Evolutionary conservation across 2,797 vertebrate genomes (phyloP), one percentile per base, ranked within the genome.

Genomic region (Petrocephalus sullivani): DNA sequence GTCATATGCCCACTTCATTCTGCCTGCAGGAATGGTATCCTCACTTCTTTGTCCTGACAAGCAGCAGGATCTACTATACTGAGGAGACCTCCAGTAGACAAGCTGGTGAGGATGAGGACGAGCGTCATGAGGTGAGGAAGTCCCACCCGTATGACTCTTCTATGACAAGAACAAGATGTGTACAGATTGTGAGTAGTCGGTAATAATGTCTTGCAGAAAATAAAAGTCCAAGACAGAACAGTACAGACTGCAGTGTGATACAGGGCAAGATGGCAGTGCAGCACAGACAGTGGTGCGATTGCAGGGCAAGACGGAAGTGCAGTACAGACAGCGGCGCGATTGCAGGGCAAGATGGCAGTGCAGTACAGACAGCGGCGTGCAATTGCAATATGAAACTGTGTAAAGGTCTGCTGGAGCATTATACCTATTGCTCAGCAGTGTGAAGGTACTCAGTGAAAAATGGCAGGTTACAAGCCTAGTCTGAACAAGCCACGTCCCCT

Each of bases 21-120:
- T 87, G 4, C 85, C 1, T 91, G 78, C 90, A 99, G 98, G 98
- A 99, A 88, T 99, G 98, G 98, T 98, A 99, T 91, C 97, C 98
- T 0, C 98, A 99, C 94, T 99, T 98, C 94, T 99, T 99, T 57
- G 98, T 99, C 90, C 94, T 99, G 94, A 99, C 98, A 88, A 99
- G 97, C 95, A 98, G 94, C 92, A 99, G 98, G 93, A 98, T 99
- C 93, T 99, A 99, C 93, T 99, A 99, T 92, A 99, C 98, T 0
- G 98, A 98, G 86, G 98, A 99, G 92, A 99, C 97, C 51, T 96
- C 95, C 61, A 97, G 90, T 89, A 98, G 98, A 93, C 97, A 98
- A 92, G 96, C 97, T 86, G 99, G 98, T 0, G 98, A 99, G 87
- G 98, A 99, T 8, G 98, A 99, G 88, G 98, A 99, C 91, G 98